Evolutionary conservation across 2,113 vertebrate species (phyloP).

Genomic region (Urocynchramus pylzowi): DNA sequence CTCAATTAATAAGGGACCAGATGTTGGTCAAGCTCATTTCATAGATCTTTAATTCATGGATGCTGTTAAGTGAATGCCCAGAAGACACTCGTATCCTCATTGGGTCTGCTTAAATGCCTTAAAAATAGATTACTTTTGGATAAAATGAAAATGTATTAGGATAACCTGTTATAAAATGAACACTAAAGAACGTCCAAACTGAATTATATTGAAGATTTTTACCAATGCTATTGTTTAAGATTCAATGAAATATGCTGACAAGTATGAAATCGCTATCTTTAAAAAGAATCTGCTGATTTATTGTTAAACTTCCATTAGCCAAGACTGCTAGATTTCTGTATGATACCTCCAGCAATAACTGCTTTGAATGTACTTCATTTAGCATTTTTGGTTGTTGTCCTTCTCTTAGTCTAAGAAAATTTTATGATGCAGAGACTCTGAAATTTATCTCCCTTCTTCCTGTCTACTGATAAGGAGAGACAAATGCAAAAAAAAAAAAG

Average conservation of each 20-base stretch:
- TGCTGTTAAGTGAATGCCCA: neutral
- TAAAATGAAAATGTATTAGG: conserved; percentile 16
- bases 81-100: neutral
- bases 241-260: conserved; percentile 35
- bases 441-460: neutral
- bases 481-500: neutral
- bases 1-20: neutral
- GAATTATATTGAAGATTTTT: conserved; percentile 34
- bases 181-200: conserved; percentile 15
- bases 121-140: conserved; percentile 14
- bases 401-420: neutral
- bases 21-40: neutral
- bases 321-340: conserved; percentile 32
- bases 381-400: conserved; percentile 2
- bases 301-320: conserved; percentile 51
- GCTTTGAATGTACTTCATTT: conserved; percentile 30
- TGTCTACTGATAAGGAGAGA: neutral
- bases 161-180: conserved; percentile 6
- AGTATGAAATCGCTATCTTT: conserved; percentile 34
- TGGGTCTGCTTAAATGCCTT: conserved; percentile 20
- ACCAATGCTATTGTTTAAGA: neutral
- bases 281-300: conserved; percentile 60
- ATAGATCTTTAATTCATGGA: conserved; percentile 18
- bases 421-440: neutral
- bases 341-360: conserved; percentile 25